Percentiles rank a stretch among this genome's conserved stretches.
phyloP scores from a whole-genome alignment of 2,113 vertebrate species.

The Centrocercus urophasianus region DNA sequence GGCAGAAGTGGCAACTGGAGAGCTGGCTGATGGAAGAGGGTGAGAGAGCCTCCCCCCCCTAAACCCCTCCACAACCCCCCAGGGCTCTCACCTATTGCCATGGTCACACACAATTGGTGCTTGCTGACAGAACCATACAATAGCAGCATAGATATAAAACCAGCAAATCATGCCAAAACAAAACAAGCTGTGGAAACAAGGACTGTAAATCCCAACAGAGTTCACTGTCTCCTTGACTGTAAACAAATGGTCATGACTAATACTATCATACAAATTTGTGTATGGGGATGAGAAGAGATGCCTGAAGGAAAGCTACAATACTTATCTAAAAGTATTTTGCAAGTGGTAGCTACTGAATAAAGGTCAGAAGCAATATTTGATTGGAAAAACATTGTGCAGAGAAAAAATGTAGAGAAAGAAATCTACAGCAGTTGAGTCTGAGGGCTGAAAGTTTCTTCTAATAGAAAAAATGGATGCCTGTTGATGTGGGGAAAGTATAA shows the following conservation, averaged over 20 bases:
- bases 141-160: not conserved
- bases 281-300: not conserved
- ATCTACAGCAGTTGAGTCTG: not conserved
- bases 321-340: slow-evolving; percentile 4
- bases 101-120: fast-evolving
- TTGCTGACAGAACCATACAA: not conserved
- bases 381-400: slow-evolving; percentile 21
- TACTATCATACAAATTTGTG: not conserved
- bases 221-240: not conserved
- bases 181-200: not conserved
- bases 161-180: not conserved
- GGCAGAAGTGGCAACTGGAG: no score
- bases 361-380: slow-evolving; percentile 19
- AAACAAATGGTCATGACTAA: not conserved
- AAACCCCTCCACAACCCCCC: no score
- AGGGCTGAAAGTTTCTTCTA: slow-evolving; percentile 39
- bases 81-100: not conserved
- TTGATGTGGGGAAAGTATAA: slow-evolving; percentile 51
- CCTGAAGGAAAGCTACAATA: not conserved
- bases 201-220: not conserved
- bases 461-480: slow-evolving; percentile 45
- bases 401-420: not conserved
- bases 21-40: not conserved
- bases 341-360: slow-evolving; percentile 44
- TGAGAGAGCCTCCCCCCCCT: fast-evolving